phyloP scores from a whole-genome alignment of 2,797 vertebrate species.

The Glossophaga mutica region DNA sequence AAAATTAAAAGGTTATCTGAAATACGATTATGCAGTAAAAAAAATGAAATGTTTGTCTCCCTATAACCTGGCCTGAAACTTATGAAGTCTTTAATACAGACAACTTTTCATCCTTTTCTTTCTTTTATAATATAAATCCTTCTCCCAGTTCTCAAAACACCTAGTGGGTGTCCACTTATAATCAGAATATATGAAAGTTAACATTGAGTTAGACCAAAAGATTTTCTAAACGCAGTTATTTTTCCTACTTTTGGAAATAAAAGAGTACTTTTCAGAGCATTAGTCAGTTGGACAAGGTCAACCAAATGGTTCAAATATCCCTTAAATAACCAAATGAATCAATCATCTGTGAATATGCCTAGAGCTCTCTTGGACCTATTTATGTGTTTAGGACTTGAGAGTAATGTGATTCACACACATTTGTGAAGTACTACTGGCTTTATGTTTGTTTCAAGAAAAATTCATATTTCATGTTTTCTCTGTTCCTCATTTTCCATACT shows the following conservation, averaged over 20 bases:
- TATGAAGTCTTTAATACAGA: not conserved
- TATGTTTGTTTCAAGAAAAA: not conserved
- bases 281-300: not conserved
- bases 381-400: not conserved
- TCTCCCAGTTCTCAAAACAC: not conserved
- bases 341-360: not conserved
- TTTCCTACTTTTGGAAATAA: not conserved
- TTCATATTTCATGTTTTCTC: not conserved
- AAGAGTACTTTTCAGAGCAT: not conserved
- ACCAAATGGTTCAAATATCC: not conserved
- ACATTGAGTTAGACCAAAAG: not conserved
- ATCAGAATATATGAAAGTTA: constrained; percentile 35
- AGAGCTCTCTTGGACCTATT: not conserved
- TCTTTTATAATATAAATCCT: not conserved
- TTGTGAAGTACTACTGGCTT: not conserved
- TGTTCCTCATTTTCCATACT: not conserved
- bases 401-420: not conserved
- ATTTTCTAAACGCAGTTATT: not conserved
- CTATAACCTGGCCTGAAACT: not conserved
- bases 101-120: not conserved
- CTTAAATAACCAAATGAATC: not conserved
- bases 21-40: not conserved
- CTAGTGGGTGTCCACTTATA: not conserved
- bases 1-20: not conserved
- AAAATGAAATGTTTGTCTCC: not conserved